Evolutionary conservation across 2,888 invertebrate genomes (phyloP).

Genomic region (Dynastes grantii): DNA sequence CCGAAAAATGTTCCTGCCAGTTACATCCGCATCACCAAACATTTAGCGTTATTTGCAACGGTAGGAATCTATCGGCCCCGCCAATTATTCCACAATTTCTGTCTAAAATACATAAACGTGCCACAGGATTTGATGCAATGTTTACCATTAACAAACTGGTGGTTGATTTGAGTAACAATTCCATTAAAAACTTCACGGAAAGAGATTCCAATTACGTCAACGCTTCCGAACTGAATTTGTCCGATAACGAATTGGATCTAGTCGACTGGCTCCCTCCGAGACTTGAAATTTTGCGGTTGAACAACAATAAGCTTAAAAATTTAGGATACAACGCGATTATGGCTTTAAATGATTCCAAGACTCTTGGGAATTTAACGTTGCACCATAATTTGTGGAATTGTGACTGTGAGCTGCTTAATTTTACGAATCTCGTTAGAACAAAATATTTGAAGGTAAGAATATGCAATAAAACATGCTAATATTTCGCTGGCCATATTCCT

Average conservation of each 20-base stretch:
- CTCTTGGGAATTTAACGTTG: constrained; percentile 68
- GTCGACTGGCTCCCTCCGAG: constrained; percentile 69
- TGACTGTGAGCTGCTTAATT: constrained; percentile 72
- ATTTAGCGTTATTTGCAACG: constrained; percentile 74
- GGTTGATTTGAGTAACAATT: constrained; percentile 60
- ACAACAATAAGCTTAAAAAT: constrained; percentile 5
- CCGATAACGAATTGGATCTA: constrained; percentile 64
- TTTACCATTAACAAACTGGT: constrained; percentile 51
- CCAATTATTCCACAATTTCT: constrained; percentile 64
- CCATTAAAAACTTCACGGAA: constrained; percentile 54
- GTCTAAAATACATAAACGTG: not conserved
- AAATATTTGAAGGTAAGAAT: constrained; percentile 66
- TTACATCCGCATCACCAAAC: constrained; percentile 70
- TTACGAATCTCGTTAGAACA: constrained; percentile 66
- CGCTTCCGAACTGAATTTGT: constrained; percentile 71
- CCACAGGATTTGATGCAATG: not conserved
- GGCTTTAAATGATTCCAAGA: constrained; percentile 52
- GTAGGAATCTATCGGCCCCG: constrained; percentile 69
- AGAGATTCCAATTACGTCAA: constrained; percentile 68
- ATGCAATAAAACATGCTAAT: constrained; percentile 32
- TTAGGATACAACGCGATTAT: not conserved
- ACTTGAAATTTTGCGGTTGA: constrained; percentile 36
- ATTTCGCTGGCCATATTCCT: too few species aligned
- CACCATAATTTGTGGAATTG: constrained; percentile 76
- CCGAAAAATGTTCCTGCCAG: constrained; percentile 71